Evolutionary conservation across 2,113 vertebrate genomes (phyloP).

Genomic region (Noctilio leporinus): DNA sequence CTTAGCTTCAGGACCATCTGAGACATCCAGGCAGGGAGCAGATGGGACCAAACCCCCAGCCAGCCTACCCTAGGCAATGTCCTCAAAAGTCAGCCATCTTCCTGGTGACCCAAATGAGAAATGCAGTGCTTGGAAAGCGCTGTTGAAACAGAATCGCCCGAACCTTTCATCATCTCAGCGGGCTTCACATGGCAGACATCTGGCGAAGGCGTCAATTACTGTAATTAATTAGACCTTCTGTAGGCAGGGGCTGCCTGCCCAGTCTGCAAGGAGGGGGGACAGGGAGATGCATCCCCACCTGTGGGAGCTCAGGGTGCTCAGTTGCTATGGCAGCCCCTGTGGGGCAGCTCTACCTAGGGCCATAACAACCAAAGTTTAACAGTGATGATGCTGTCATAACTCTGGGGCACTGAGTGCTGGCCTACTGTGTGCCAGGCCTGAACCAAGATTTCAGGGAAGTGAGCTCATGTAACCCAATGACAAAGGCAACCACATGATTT

Average conservation of each 20-base stretch:
- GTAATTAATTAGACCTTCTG: constrained; percentile 10
- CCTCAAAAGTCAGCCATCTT: not conserved
- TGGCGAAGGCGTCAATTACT: not conserved
- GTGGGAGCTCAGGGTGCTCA: not conserved
- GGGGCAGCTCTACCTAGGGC: not conserved
- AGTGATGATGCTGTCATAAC: not conserved
- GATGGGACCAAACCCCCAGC: accelerated
- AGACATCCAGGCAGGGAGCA: not conserved
- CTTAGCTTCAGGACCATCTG: not conserved
- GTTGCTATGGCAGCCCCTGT: not conserved
- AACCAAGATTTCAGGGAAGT: too few relatives aligned
- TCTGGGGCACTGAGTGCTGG: accelerated
- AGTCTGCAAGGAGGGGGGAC: not conserved
- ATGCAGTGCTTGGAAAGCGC: not conserved
- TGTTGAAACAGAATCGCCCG: not conserved
- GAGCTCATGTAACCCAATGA: not conserved
- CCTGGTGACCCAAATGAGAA: not conserved
- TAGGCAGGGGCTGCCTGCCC: not conserved
- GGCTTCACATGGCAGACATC: not conserved
- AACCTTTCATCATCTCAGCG: not conserved
- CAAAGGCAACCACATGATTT: not conserved
- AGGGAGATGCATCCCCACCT: not conserved
- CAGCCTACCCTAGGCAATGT: not conserved
- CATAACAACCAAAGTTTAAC: accelerated
- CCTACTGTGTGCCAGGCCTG: not conserved